Evolutionary conservation across 2,888 invertebrate species (phyloP).

Genomic region (Strigamia crassipes): DNA sequence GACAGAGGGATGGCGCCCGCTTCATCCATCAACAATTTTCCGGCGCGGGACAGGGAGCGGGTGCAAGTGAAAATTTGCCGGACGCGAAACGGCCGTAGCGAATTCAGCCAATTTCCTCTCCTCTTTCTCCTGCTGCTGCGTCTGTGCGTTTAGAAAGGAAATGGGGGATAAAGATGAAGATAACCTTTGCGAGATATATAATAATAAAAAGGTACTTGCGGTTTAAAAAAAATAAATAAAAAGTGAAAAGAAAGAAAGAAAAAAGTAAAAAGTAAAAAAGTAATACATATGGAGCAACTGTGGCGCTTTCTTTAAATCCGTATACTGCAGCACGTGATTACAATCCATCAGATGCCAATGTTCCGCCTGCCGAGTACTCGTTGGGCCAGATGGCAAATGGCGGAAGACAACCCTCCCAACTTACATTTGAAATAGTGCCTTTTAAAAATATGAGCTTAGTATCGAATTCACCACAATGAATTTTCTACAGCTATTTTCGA

Average conservation of each 20-base stretch:
- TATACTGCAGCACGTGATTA: slow-evolving; percentile 8
- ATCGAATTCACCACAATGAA: neutral
- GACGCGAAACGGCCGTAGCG: slow-evolving; percentile 34
- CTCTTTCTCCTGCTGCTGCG: slow-evolving; percentile 34
- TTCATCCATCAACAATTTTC: slow-evolving; percentile 10
- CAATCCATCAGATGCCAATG: slow-evolving; percentile 31
- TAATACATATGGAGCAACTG: neutral
- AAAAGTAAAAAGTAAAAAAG: neutral
- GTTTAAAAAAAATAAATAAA: slow-evolving; percentile 1
- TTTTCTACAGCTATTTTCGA: neutral
- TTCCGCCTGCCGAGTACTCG: slow-evolving; percentile 34
- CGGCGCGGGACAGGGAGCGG: slow-evolving; percentile 5
- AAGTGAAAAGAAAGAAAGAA: neutral
- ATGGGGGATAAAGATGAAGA: slow-evolving; percentile 28
- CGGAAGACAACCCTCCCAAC: slow-evolving; percentile 12
- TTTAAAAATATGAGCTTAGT: slow-evolving; percentile 20
- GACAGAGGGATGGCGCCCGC: slow-evolving; percentile 30
- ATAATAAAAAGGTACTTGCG: neutral
- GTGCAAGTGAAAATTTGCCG: slow-evolving; percentile 26
- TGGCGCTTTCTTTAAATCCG: neutral
- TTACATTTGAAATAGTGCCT: slow-evolving; percentile 19
- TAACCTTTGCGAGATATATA: slow-evolving; percentile 8
- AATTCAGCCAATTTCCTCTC: slow-evolving; percentile 27
- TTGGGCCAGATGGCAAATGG: slow-evolving; percentile 25
- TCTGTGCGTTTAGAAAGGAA: slow-evolving; percentile 20